Evolutionary conservation across 2,113 vertebrate genomes (phyloP).

Genomic region (Pluvialis apricaria): DNA sequence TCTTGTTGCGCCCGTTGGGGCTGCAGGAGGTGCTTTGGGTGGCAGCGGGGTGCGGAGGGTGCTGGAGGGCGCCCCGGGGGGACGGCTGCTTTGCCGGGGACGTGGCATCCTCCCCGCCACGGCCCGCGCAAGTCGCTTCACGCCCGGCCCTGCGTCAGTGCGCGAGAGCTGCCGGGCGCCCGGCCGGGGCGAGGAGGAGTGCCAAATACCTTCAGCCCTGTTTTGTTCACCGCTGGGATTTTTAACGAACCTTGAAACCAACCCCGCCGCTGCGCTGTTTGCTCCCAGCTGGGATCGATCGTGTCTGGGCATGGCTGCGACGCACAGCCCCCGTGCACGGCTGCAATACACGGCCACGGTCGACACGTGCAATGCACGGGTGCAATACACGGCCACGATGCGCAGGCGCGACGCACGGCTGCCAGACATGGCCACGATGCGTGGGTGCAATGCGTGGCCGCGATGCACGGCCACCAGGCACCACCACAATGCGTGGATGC

Average conservation of each 20-base stretch:
- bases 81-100: fast-evolving
- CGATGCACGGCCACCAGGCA: fast-evolving
- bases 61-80: not conserved
- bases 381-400: too few relatives aligned
- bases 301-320: fast-evolving
- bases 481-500: not conserved
- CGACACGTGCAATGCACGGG: fast-evolving
- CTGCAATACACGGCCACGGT: not conserved
- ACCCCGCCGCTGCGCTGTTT: fast-evolving
- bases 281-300: fast-evolving
- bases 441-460: fast-evolving
- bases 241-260: not conserved
- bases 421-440: too few relatives aligned
- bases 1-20: fast-evolving
- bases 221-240: fast-evolving
- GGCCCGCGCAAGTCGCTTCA: fast-evolving
- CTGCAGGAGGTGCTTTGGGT: not conserved
- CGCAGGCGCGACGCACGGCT: fast-evolving
- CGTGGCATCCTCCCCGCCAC: fast-evolving
- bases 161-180: not conserved
- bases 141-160: fast-evolving
- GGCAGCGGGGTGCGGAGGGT: not conserved
- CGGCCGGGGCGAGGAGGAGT: fast-evolving
- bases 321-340: not conserved
- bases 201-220: not conserved